Evolutionary conservation across 2,797 vertebrate genomes (phyloP).

Genomic region (Intellagama lesueurii): DNA sequence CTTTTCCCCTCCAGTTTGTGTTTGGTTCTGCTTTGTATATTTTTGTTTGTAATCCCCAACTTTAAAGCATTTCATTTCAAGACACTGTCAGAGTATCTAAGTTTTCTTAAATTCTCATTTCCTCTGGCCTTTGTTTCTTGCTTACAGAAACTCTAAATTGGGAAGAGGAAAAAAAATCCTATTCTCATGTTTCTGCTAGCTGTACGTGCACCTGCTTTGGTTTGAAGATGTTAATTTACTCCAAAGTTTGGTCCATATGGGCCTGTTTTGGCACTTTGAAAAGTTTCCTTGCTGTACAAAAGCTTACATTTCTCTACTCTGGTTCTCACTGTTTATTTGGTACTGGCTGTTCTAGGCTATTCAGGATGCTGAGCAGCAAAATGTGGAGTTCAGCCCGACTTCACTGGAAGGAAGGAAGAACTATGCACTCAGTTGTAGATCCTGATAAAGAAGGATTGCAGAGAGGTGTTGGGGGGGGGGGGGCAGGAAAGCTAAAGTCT

Average conservation of each 20-base stretch:
- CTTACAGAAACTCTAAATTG: conserved; percentile 63
- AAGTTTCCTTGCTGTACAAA: conserved; percentile 43
- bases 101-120: conserved; percentile 76
- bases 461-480: background rate
- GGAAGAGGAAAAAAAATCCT: conserved; percentile 24
- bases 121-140: conserved; percentile 65
- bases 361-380: background rate
- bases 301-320: conserved; percentile 48
- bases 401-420: background rate
- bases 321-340: conserved; percentile 16
- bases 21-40: conserved; percentile 67
- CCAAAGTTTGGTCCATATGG: conserved; percentile 36
- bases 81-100: conserved; percentile 67
- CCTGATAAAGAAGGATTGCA: background rate
- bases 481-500: too few species aligned
- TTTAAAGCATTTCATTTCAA: conserved; percentile 57
- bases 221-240: conserved; percentile 62
- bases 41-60: conserved; percentile 52
- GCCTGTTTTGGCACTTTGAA: conserved; percentile 27
- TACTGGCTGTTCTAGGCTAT: conserved; percentile 24
- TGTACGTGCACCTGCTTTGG: conserved; percentile 60
- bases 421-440: background rate
- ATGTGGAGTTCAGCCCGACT: background rate
- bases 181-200: conserved; percentile 63
- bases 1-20: conserved; percentile 60